Percentiles rank a stretch among this genome's conserved stretches.
Conservation (phyloP, 2,797 vertebrate genomes). For the Danio albolineatus region DNA sequence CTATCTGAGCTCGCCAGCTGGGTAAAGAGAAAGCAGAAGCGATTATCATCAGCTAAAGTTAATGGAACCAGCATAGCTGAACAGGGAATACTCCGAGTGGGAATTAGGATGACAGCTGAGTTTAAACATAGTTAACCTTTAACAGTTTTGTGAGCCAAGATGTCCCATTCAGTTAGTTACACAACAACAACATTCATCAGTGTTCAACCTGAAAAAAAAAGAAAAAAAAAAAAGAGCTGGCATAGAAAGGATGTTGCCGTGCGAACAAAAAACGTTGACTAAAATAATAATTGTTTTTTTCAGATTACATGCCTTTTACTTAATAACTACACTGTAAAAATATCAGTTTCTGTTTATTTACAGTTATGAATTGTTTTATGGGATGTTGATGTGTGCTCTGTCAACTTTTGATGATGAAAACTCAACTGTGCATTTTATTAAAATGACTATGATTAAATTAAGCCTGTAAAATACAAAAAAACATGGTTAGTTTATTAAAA, state of each 20-base stretch:
- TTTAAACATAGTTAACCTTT: constrained; percentile 47
- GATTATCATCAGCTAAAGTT: constrained; percentile 37
- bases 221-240: neutral
- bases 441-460: too few species aligned
- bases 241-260: neutral
- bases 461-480: too few species aligned
- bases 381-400: too few species aligned
- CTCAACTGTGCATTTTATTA: too few species aligned
- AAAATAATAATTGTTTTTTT: too few species aligned
- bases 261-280: neutral
- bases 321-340: too few species aligned
- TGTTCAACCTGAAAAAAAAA: neutral
- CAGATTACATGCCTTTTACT: too few species aligned
- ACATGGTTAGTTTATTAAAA: too few species aligned
- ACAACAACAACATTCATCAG: constrained; percentile 13
- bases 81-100: constrained; percentile 16
- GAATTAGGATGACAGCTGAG: constrained; percentile 31
- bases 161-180: constrained; percentile 23
- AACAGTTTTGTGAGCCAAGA: constrained; percentile 17
- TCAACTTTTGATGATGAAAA: too few species aligned
- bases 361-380: too few species aligned
- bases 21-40: constrained; percentile 27
- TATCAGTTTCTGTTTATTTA: too few species aligned
- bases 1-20: constrained; percentile 30
- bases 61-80: constrained; percentile 35